Evolutionary conservation across 2,113 vertebrate genomes (phyloP), one percentile per base, ranked within the genome.

Genomic region (Pipa parva): DNA sequence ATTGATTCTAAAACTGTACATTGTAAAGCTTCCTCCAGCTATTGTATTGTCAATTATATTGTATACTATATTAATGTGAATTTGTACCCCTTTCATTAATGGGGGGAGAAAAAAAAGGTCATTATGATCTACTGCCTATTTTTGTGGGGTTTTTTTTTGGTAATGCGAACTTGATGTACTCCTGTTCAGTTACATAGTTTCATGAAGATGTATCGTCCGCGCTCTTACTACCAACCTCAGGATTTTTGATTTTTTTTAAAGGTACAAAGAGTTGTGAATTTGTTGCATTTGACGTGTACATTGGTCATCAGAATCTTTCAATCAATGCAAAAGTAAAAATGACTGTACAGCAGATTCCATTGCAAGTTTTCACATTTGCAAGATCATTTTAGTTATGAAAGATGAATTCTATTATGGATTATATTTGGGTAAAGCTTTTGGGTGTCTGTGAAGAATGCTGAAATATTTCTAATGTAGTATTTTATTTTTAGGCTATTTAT

Each of bases 1-100:
- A 81, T 96, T 93, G 84, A 90, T 92, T 94, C n/a, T 88, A 93
- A 92, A 57, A 94, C 90, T 97, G 93, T 99, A 98, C 89, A 98
- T 98, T 97, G 89, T 95, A 94, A 97, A 95, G 90, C 89, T 88
- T 89, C 82, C 77, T 77, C 73, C 90, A 89, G 82, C 81, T 82
- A 82, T 80, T 85, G 87, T 90, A 86, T 88, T 89, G 83, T 80
- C 83, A 78, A 88, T 83, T 87, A 85, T 86, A 85, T 81, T 87
- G 84, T 88, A 86, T 82, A 87, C 81, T 79, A 83, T 86, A 90
- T 90, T 89, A 86, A 85, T 89, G 87, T 90, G 89, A 91, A 90
- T 91, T 91, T 91, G 86, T 91, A 91, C 79, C 89, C 88, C 87
- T 86, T 29, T 82, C 85, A 86, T 87, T 88, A 86, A 87, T 31